Evolutionary conservation across 2,888 invertebrate species (phyloP).

Genomic region (Tryphoninae sp.): DNA sequence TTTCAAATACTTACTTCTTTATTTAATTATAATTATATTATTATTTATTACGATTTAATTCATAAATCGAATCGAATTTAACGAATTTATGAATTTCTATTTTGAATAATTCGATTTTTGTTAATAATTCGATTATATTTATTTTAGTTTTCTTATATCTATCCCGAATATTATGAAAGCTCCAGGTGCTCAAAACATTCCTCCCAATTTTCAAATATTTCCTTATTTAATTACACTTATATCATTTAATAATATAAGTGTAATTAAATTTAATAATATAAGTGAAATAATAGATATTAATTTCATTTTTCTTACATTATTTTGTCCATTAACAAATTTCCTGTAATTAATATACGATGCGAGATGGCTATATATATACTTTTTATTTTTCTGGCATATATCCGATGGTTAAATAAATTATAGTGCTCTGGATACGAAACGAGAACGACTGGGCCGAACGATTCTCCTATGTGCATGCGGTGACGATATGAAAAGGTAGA

Average conservation of each 20-base stretch:
- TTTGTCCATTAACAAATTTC: background rate
- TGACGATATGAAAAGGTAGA: conserved; percentile 55
- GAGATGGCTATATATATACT: background rate
- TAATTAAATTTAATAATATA: too few species aligned
- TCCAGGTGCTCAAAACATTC: too few species aligned
- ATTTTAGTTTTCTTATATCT: background rate
- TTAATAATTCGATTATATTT: background rate
- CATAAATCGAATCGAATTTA: background rate
- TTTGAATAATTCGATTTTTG: background rate
- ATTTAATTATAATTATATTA: too few species aligned
- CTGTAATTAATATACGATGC: too few species aligned
- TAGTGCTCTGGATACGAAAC: conserved; percentile 15
- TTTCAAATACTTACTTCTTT: too few species aligned
- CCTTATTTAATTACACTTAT: too few species aligned
- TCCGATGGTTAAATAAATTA: conserved; percentile 57
- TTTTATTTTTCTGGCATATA: background rate
- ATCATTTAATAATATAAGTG: too few species aligned
- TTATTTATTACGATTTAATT: background rate
- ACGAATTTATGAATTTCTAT: background rate
- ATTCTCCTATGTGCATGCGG: conserved; percentile 12
- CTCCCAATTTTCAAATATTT: too few species aligned
- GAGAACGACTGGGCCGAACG: background rate
- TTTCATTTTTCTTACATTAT: background rate
- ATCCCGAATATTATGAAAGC: conserved; percentile 6
- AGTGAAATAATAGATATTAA: too few species aligned